These are phyloP conservation scores for Styela plicata DNA, from an alignment of 23 tunicate genomes.

Conservation along the genomic window DNA sequence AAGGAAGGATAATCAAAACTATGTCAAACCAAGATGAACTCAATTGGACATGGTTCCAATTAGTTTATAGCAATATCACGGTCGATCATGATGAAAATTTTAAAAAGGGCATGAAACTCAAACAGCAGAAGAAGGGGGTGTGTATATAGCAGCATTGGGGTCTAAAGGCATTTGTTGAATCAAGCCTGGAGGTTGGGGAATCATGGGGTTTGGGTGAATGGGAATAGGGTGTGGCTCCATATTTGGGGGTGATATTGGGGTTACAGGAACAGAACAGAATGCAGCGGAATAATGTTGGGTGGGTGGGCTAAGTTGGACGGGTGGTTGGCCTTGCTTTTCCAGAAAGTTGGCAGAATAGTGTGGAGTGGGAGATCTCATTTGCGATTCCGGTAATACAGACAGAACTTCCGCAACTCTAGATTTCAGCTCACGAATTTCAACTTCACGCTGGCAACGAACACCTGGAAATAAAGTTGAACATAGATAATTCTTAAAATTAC, in stretches of 20 bases:
- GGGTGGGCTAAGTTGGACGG: conserved; percentile 27
- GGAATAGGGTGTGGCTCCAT: conserved; percentile 25
- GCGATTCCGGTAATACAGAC: conserved; percentile 70
- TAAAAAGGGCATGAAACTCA: background rate
- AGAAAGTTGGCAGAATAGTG: conserved; percentile 77
- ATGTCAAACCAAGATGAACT: too few relatives aligned
- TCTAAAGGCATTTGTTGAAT: conserved; percentile 42
- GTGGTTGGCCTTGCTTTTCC: conserved; percentile 34
- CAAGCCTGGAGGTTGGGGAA: conserved; percentile 8
- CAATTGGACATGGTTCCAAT: too few relatives aligned
- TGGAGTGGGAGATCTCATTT: conserved; percentile 65
- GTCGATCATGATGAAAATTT: too few relatives aligned
- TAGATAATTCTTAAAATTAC: too few relatives aligned
- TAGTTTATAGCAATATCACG: too few relatives aligned
- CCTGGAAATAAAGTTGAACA: conserved; percentile 38
- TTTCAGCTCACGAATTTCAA: conserved; percentile 61
- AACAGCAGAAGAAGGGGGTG: conserved; percentile 51
- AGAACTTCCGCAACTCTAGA: conserved; percentile 58
- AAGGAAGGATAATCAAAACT: too few relatives aligned
- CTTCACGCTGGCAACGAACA: conserved; percentile 49
- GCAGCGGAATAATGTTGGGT: conserved; percentile 29
- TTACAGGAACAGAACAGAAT: conserved; percentile 30
- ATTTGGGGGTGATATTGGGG: conserved; percentile 34
- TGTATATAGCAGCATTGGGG: conserved; percentile 88
- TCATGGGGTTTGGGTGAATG: conserved; percentile 45